These are phyloP conservation scores for Oceanites oceanicus DNA, from an alignment of 2,113 vertebrate genomes.

Conservation along the genomic window DNA sequence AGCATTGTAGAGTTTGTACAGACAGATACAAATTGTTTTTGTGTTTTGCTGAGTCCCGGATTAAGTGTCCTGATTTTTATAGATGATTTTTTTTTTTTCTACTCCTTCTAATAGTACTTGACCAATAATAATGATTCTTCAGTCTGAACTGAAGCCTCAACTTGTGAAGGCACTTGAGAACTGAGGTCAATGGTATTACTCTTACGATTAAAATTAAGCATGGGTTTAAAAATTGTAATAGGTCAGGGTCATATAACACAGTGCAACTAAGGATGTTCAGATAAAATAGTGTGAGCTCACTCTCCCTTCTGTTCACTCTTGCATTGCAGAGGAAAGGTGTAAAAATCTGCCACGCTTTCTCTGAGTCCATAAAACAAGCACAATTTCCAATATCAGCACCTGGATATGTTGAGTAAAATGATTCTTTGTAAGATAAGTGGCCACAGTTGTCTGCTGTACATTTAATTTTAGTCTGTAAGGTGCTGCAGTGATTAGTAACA, in stretches of 20 bases:
- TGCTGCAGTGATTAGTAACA: background rate
- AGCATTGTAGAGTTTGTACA: background rate
- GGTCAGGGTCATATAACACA: background rate
- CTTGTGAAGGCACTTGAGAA: background rate
- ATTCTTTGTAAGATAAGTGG: background rate
- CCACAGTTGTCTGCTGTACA: background rate
- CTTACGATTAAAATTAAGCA: background rate
- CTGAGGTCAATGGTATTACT: background rate
- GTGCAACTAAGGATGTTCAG: background rate
- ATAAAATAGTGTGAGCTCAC: background rate
- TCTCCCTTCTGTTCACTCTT: background rate
- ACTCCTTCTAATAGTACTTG: background rate
- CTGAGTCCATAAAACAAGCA: background rate
- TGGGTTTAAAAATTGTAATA: background rate
- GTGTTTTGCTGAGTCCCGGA: background rate
- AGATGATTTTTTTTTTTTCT: background rate
- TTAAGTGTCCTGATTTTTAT: background rate
- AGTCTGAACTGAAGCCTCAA: background rate
- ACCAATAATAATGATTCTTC: background rate
- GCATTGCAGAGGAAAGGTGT: background rate
- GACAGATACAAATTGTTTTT: background rate
- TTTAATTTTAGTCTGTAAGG: background rate
- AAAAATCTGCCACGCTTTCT: background rate
- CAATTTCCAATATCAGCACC: rapidly evolving
- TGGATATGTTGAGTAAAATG: background rate